phyloP scores from a whole-genome alignment of 2,113 vertebrate species.

The Thalassarche chlororhynchos region DNA sequence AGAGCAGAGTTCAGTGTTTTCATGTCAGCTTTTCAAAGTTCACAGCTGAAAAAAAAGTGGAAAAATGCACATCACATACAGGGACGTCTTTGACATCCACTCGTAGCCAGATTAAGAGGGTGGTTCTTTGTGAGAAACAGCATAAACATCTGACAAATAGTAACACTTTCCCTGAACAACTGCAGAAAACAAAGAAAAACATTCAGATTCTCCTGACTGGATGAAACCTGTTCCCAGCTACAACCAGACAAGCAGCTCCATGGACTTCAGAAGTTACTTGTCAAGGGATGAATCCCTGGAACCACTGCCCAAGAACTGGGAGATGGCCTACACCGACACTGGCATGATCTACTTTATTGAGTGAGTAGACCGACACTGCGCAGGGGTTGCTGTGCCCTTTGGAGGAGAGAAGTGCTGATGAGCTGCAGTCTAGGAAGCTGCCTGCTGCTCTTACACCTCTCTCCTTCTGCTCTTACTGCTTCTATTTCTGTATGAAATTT shows the following conservation, averaged over 20 bases:
- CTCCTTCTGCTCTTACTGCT: not conserved
- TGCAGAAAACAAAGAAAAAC: conserved; percentile 87
- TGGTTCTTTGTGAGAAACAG: conserved; percentile 49
- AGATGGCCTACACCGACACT: conserved; percentile 97
- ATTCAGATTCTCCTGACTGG: conserved; percentile 88
- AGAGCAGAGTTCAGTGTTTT: conserved; percentile 47
- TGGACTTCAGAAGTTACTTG: conserved; percentile 89
- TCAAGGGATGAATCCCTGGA: conserved; percentile 91
- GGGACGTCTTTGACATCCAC: not conserved
- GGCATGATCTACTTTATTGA: conserved; percentile 99
- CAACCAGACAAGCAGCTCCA: conserved; percentile 87
- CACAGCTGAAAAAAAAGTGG: not conserved
- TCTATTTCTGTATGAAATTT: not conserved
- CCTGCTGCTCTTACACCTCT: not conserved
- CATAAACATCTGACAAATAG: conserved; percentile 36
- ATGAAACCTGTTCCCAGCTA: conserved; percentile 94
- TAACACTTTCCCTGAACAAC: conserved; percentile 64
- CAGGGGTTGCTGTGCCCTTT: not conserved
- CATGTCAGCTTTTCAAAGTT: conserved; percentile 46
- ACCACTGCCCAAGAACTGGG: conserved; percentile 92
- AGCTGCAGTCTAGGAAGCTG: not conserved
- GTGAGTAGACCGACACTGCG: conserved; percentile 76
- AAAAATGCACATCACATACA: conserved; percentile 34
- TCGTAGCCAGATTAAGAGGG: conserved; percentile 31
- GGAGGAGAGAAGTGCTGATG: not conserved